phyloP scores from a whole-genome alignment of 2,888 invertebrate species.

The Temnothorax unifasciatus region DNA sequence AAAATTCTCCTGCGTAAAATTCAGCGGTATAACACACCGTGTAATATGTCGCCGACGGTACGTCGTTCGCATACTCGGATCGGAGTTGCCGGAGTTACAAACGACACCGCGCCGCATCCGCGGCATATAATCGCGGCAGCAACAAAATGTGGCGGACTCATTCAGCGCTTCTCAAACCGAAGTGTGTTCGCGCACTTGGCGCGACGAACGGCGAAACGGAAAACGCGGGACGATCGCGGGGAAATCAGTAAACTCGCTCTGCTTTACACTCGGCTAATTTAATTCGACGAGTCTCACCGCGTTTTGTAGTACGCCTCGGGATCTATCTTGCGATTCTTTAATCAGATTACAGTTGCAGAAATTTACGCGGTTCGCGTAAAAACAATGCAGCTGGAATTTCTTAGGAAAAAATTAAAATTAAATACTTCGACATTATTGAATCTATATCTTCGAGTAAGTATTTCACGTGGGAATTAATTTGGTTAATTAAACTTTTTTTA shows the following conservation, averaged over 20 bases:
- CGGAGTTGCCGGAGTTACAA: constrained; percentile 71
- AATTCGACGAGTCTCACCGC: background rate
- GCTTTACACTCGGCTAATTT: constrained; percentile 6
- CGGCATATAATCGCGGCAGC: constrained; percentile 70
- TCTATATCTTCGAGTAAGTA: background rate
- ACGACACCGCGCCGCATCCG: constrained; percentile 75
- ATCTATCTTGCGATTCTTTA: background rate
- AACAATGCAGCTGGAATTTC: background rate
- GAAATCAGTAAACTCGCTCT: background rate
- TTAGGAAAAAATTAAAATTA: background rate
- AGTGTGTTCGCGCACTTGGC: background rate
- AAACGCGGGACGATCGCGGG: background rate
- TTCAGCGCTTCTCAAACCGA: constrained; percentile 79
- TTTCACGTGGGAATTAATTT: background rate
- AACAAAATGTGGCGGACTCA: constrained; percentile 76
- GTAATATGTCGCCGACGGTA: constrained; percentile 72
- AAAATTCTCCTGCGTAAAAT: constrained; percentile 24
- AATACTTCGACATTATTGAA: background rate
- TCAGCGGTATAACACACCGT: constrained; percentile 40
- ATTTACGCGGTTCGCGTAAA: background rate
- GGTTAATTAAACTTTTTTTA: background rate
- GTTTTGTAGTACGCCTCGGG: background rate
- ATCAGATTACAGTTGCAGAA: background rate
- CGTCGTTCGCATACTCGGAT: constrained; percentile 70
- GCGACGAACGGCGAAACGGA: background rate